Conservation (phyloP, 2,888 invertebrate species). For the Latrodectus elegans region DNA sequence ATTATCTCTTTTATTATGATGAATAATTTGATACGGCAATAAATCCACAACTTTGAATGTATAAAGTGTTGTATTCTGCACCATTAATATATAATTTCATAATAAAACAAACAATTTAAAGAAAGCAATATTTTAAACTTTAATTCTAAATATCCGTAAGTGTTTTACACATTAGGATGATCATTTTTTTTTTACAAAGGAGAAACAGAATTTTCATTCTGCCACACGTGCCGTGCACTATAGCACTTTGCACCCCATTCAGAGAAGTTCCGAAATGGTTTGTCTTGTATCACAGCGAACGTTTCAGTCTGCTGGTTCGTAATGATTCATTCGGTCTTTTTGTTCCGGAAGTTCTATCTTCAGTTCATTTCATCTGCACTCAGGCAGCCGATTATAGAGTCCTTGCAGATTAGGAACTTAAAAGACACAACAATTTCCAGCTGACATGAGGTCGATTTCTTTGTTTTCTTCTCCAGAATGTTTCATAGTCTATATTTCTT, state of each 20-base stretch:
- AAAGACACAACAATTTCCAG: no score
- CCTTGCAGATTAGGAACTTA: no score
- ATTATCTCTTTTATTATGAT: no score
- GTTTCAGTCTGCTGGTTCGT: slow-evolving; percentile 3
- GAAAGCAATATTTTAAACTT: slow-evolving; percentile 39
- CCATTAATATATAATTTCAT: no score
- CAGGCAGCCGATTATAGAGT: no score
- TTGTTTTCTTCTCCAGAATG: no score
- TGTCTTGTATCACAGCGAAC: slow-evolving; percentile 35
- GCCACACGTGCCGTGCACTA: neutral
- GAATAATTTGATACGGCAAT: no score
- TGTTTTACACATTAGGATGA: slow-evolving; percentile 35
- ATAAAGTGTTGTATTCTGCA: no score
- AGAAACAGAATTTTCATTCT: slow-evolving; percentile 17
- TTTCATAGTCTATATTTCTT: no score
- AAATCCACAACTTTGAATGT: no score
- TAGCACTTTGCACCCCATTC: neutral
- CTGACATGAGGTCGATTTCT: no score
- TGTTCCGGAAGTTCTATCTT: neutral
- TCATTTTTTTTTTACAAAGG: slow-evolving; percentile 30
- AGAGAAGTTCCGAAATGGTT: slow-evolving; percentile 1
- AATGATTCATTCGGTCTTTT: neutral
- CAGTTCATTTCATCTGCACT: no score
- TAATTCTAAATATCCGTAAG: slow-evolving; percentile 33
- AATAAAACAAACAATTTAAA: slow-evolving; percentile 35